Percentiles rank a stretch among this genome's conserved stretches.
Conservation (phyloP, 2,888 invertebrate genomes). For the Vesta saturnalis region DNA sequence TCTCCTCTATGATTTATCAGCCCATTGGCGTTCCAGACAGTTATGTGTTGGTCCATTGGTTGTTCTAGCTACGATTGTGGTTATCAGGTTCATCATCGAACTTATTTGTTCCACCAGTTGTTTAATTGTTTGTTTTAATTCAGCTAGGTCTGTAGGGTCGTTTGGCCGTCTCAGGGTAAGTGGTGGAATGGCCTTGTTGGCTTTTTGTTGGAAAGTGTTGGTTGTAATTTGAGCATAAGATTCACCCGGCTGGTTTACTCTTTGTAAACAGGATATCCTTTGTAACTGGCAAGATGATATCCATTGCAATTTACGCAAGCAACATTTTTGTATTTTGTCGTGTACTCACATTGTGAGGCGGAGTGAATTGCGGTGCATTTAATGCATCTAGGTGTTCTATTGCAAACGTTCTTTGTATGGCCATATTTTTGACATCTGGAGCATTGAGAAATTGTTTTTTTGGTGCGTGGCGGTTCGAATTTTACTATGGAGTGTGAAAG, state of each 20-base stretch:
- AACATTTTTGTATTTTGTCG: not conserved
- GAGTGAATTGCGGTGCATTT: conserved; percentile 1
- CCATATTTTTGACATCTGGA: too few species aligned
- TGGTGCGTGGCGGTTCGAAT: conserved; percentile 12
- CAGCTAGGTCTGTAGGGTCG: conserved; percentile 3
- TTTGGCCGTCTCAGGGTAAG: conserved; percentile 2
- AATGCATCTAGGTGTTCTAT: conserved; percentile 6
- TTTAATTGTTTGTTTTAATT: conserved; percentile 1
- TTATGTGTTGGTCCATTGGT: conserved; percentile 9
- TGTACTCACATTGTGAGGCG: conserved; percentile 5
- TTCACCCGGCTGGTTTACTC: conserved; percentile 6
- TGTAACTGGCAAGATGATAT: conserved; percentile 4
- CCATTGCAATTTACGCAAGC: conserved; percentile 10
- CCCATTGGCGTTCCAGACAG: conserved; percentile 11
- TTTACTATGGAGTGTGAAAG: conserved; percentile 15
- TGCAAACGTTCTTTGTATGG: conserved; percentile 11
- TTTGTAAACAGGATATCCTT: not conserved
- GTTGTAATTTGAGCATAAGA: conserved; percentile 10
- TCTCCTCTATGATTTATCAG: not conserved
- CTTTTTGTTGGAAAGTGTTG: conserved; percentile 10
- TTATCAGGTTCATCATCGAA: not conserved
- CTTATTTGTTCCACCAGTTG: not conserved
- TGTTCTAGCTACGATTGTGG: not conserved
- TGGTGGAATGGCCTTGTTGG: conserved; percentile 8
- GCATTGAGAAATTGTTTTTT: conserved; percentile 12